phyloP scores from a whole-genome alignment of 2,888 invertebrate genomes.

The Hypselothyrea guttata region DNA sequence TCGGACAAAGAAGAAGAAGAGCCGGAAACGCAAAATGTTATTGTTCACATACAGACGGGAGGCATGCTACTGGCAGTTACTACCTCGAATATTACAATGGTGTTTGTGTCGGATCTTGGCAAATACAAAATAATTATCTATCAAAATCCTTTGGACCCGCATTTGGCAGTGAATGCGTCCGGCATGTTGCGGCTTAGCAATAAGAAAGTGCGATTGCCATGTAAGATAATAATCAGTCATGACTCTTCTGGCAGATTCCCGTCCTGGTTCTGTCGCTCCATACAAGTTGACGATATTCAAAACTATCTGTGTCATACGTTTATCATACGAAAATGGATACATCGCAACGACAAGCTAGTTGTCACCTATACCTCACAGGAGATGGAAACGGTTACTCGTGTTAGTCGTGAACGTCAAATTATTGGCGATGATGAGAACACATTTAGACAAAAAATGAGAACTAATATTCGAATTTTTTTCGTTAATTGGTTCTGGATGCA shows the following conservation, averaged over 20 bases:
- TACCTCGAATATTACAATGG: slow-evolving; percentile 31
- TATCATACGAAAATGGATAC: slow-evolving; percentile 25
- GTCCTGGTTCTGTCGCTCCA: slow-evolving; percentile 33
- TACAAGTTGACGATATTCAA: slow-evolving; percentile 33
- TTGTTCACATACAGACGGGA: slow-evolving; percentile 36
- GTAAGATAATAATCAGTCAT: slow-evolving; percentile 27
- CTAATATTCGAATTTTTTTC: slow-evolving; percentile 10
- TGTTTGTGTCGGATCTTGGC: slow-evolving; percentile 33
- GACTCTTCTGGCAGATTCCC: slow-evolving; percentile 38
- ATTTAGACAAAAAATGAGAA: background rate
- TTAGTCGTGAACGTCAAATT: too few species aligned
- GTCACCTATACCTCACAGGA: too few species aligned
- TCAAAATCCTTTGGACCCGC: slow-evolving; percentile 36
- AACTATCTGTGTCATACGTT: slow-evolving; percentile 34
- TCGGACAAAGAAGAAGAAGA: slow-evolving; percentile 10
- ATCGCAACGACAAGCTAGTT: slow-evolving; percentile 9
- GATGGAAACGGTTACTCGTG: too few species aligned
- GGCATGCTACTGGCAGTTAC: slow-evolving; percentile 12
- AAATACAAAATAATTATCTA: slow-evolving; percentile 29
- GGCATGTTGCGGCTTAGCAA: slow-evolving; percentile 31
- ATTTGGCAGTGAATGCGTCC: slow-evolving; percentile 19
- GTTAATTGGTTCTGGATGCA: slow-evolving; percentile 42
- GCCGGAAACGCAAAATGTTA: slow-evolving; percentile 19
- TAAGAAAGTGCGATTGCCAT: slow-evolving; percentile 31
- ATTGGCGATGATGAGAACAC: too few species aligned